phyloP scores from a whole-genome alignment of 2,797 vertebrate genomes.

The Toxotes lorentzi region DNA sequence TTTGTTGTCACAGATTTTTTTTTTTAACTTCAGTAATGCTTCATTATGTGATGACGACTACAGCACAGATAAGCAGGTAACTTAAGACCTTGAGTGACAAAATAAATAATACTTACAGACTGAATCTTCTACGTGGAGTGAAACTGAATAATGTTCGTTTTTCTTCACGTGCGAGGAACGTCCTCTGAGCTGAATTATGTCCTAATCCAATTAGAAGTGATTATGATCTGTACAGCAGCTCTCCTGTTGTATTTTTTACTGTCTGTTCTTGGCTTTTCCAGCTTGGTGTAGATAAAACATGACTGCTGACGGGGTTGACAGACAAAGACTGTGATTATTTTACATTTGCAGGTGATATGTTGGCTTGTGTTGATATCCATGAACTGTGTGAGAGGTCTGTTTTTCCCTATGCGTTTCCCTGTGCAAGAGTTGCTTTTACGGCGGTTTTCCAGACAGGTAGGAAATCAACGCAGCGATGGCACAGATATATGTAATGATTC shows the following conservation, averaged over 20 bases:
- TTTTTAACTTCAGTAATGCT: conserved; percentile 10
- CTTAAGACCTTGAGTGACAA: conserved; percentile 21
- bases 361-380: conserved; percentile 40
- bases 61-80: conserved; percentile 33
- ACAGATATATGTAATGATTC: conserved; percentile 90
- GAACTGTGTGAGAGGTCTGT: conserved; percentile 24
- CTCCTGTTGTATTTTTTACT: background rate
- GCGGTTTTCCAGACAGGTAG: conserved; percentile 90
- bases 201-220: conserved; percentile 46
- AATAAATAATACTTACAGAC: conserved; percentile 45
- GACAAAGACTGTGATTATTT: conserved; percentile 32
- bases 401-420: background rate
- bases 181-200: conserved; percentile 42
- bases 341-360: conserved; percentile 54
- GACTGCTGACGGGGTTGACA: conserved; percentile 21
- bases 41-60: conserved; percentile 33
- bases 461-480: conserved; percentile 89
- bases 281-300: conserved; percentile 27
- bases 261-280: conserved; percentile 19
- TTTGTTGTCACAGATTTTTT: background rate
- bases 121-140: conserved; percentile 19
- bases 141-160: conserved; percentile 10
- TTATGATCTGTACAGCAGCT: conserved; percentile 12
- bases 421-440: conserved; percentile 74
- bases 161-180: conserved; percentile 6